phyloP scores from a whole-genome alignment of 2,797 vertebrate genomes.

The Simalia tracyae region DNA sequence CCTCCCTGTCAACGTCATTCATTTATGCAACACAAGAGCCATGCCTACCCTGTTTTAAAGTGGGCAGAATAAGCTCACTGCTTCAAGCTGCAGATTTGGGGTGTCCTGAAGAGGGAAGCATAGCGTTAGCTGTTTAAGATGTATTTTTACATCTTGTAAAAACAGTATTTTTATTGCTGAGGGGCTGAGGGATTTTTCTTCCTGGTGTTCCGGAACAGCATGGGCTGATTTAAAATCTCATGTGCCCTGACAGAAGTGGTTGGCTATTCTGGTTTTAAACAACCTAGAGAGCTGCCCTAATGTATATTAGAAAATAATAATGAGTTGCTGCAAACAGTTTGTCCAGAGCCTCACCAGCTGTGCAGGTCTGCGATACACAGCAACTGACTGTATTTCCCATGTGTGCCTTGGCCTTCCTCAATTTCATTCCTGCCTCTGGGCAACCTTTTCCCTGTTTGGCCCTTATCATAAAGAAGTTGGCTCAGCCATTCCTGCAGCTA shows the following conservation, averaged over 20 bases:
- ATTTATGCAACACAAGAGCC: background rate
- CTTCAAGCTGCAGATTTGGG: background rate
- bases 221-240: background rate
- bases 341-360: background rate
- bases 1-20: background rate
- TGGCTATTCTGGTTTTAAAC: background rate
- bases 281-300: background rate
- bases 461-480: too few species aligned
- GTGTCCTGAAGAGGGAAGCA: background rate
- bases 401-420: too few species aligned
- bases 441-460: too few species aligned
- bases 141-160: background rate
- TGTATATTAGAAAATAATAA: background rate
- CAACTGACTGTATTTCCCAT: background rate
- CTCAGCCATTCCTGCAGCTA: too few species aligned
- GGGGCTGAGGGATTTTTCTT: background rate
- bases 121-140: background rate
- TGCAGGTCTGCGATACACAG: background rate
- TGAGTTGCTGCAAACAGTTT: background rate
- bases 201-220: background rate
- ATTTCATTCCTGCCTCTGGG: too few species aligned
- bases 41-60: background rate
- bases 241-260: background rate
- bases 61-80: background rate
- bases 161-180: background rate